Conservation (phyloP, 2,113 vertebrate genomes). For the Columba janthina region DNA sequence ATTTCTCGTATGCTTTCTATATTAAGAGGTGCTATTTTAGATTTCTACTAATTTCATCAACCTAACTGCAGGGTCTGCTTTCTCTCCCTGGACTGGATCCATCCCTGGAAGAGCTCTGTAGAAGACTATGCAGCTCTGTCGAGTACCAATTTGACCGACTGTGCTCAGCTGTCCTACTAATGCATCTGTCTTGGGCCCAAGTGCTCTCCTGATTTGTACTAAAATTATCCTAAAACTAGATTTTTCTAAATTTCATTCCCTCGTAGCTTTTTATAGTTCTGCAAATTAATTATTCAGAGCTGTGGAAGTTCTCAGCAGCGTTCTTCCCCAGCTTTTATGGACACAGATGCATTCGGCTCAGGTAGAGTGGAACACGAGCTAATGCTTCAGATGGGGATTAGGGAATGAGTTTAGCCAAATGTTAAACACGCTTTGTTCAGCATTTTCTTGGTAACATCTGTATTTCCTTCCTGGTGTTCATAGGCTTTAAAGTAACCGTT, state of each 20-base stretch:
- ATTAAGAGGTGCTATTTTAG: neutral
- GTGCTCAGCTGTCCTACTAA: conserved; percentile 43
- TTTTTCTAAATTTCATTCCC: conserved; percentile 64
- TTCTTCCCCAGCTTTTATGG: conserved; percentile 21
- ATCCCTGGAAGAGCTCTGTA: neutral
- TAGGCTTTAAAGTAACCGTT: neutral
- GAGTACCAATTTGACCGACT: neutral
- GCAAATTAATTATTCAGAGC: conserved; percentile 69
- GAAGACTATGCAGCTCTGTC: neutral
- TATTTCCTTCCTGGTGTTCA: neutral
- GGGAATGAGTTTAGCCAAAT: neutral
- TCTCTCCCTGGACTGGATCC: neutral
- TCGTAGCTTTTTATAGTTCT: conserved; percentile 60
- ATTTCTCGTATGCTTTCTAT: neutral
- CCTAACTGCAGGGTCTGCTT: neutral
- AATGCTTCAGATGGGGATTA: neutral
- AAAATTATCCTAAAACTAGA: conserved; percentile 73
- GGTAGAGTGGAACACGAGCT: neutral
- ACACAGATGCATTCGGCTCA: neutral
- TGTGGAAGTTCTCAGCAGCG: conserved; percentile 9
- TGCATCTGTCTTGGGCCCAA: conserved; percentile 39
- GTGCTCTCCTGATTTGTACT: conserved; percentile 49
- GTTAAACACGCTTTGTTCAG: neutral
- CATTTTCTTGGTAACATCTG: neutral
- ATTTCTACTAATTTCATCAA: neutral